These are phyloP conservation scores for Poicephalus gulielmi DNA, from an alignment of 2,113 vertebrate genomes.

Conservation along the genomic window DNA sequence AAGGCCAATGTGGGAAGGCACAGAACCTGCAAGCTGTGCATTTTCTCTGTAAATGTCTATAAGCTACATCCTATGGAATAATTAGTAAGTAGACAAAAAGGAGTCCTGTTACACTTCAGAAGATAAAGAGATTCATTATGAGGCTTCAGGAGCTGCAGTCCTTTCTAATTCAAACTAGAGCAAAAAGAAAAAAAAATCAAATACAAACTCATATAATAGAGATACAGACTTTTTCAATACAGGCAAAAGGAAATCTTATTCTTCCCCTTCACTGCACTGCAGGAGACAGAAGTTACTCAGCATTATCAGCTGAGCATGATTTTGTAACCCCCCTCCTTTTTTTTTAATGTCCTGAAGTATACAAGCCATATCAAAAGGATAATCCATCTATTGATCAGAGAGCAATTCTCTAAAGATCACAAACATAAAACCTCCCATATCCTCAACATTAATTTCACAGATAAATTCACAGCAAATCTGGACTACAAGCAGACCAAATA, in stretches of 20 bases:
- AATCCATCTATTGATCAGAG: background rate
- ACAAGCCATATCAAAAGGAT: background rate
- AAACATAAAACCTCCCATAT: background rate
- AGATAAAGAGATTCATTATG: background rate
- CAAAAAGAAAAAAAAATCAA: background rate
- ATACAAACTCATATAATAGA: background rate
- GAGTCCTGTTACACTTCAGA: background rate
- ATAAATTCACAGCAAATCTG: background rate
- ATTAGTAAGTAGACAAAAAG: background rate
- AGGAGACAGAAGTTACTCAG: background rate
- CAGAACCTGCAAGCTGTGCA: background rate
- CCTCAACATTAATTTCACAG: background rate
- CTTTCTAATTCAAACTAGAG: background rate
- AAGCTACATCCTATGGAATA: background rate
- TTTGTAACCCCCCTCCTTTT: background rate
- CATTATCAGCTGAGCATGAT: background rate
- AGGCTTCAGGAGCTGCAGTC: background rate
- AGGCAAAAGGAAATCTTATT: background rate
- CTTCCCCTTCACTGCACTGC: background rate
- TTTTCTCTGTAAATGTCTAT: background rate
- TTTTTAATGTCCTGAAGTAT: background rate
- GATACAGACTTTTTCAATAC: background rate
- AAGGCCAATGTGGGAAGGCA: background rate
- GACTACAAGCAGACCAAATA: background rate
- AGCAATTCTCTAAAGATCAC: background rate